These are phyloP conservation scores for Onychorhynchus coronatus DNA, from an alignment of 2,113 vertebrate genomes.

Conservation along the genomic window DNA sequence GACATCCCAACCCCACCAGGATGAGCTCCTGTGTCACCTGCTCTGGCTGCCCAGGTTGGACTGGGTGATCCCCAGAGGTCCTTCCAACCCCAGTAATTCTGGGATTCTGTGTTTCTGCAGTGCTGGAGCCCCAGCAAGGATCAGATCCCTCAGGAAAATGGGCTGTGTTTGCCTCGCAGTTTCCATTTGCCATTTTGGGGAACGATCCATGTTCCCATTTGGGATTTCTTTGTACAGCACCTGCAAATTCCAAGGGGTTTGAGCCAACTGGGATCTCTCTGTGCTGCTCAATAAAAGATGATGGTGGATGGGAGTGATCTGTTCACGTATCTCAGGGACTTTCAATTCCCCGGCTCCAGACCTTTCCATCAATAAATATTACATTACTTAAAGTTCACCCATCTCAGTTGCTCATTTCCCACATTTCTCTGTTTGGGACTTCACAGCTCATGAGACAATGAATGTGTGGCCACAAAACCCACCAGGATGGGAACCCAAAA, in stretches of 20 bases:
- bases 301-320: background rate
- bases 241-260: background rate
- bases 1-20: background rate
- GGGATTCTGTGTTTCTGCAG: background rate
- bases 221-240: background rate
- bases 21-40: background rate
- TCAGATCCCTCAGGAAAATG: background rate
- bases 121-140: background rate
- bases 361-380: background rate
- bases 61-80: background rate
- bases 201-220: background rate
- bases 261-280: background rate
- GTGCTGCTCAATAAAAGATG: background rate
- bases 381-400: background rate
- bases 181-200: background rate
- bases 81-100: accelerated
- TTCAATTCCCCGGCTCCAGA: background rate
- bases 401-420: background rate
- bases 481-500: background rate
- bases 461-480: background rate
- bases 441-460: background rate
- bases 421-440: background rate
- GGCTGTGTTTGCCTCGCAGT: background rate
- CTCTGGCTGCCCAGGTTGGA: background rate
- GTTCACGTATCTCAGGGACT: background rate